Conservation (phyloP, 2,113 vertebrate species). For the Apteryx owenii region DNA sequence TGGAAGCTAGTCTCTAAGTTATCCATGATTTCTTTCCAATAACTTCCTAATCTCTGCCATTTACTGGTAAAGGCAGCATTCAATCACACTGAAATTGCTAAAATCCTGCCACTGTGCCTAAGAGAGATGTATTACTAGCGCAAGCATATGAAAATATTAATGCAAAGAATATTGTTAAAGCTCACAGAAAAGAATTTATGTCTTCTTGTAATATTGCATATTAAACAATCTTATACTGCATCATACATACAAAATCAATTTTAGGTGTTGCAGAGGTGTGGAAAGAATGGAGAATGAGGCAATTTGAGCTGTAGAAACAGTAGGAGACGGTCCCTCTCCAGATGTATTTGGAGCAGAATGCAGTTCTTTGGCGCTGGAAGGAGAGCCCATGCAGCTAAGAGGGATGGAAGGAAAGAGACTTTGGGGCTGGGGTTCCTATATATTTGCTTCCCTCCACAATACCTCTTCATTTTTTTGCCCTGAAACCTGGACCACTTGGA, state of each 20-base stretch:
- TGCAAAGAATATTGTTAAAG: not conserved
- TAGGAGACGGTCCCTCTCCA: not conserved
- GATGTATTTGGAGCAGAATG: not conserved
- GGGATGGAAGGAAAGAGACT: not conserved
- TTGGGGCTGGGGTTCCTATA: not conserved
- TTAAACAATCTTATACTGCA: not conserved
- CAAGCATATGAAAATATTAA: not conserved
- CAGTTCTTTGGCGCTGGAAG: not conserved
- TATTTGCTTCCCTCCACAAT: not conserved
- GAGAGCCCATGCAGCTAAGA: not conserved
- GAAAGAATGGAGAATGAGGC: not conserved
- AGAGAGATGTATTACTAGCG: not conserved
- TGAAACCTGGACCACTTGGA: not conserved
- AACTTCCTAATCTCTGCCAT: not conserved
- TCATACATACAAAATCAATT: not conserved
- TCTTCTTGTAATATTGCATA: not conserved
- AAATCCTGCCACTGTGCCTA: not conserved
- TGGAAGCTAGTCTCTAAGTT: not conserved
- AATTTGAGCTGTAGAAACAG: not conserved
- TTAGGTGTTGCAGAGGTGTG: not conserved
- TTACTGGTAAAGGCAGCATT: not conserved
- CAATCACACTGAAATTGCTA: not conserved
- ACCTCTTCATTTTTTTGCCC: not conserved
- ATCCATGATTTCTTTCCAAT: conserved; percentile 16
- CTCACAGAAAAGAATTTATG: not conserved